Base-by-base conservation (phyloP, 2,797 vertebrate species). In the Poecile montanus region DNA sequence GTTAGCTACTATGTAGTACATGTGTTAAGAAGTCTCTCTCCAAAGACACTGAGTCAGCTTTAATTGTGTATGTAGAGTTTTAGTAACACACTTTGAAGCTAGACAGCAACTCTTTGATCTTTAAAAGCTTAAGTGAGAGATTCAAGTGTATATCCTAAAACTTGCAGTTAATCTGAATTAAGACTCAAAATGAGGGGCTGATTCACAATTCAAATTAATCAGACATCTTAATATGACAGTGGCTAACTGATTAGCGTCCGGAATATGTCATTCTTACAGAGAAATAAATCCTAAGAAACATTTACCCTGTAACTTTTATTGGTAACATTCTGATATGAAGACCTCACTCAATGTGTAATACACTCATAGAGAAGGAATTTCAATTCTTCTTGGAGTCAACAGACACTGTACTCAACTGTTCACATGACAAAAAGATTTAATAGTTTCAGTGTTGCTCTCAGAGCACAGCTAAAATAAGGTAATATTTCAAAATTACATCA, bases 141-240 rank as follows among this genome's bases (percentile, higher is more conserved):
- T 54, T 91, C 73, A 65, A 88, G 47, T 40, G 22, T 30, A 76
- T 85, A 91, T 83, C 68, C 72, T 67, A 36, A 80, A 95, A 91
- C 32, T 65, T 76, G 22, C 51, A 89, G 53, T 88, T 94, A 95
- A 95, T 96, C 91, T 93, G 91, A 96, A 92, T 85, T 92, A 96
- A 93, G 47, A 71, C 72, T 91, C 61, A 94, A 90, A 95, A 80
- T 48, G 60, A 92, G 56, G 34, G 58, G 50, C 47, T 70, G 68
- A 82, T 73, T 83, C 88, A 92, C 47, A 58, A 58, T 93, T 96
- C 82, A 85, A 81, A 70, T 71, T n/a, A 91, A 80, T 90, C 71
- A 89, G 18, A 51, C 68, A 73, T 89, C 93, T 92, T 80, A 94
- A 93, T 77, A 94, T 51, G 72, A 78, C 87, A 91, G 36, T 56